Conservation (phyloP, 1,140 invertebrate species). For the Meteorus sp. region DNA sequence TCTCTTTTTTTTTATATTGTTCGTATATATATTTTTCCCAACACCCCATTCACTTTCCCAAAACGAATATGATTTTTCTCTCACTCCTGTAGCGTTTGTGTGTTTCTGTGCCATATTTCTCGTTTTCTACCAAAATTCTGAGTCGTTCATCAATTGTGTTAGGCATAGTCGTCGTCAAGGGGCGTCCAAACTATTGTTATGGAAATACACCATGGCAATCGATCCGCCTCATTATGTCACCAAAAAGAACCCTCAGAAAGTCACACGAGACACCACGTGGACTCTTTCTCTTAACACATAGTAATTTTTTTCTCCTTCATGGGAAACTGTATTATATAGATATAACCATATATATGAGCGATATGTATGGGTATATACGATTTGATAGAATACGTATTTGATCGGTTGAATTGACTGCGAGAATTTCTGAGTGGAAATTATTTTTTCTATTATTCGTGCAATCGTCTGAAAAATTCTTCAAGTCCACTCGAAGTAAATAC, state of each 20-base stretch:
- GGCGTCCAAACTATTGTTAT: conserved; percentile 51
- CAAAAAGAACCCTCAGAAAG: conserved; percentile 39
- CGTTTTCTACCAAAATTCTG: conserved; percentile 54
- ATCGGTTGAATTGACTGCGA: too few species aligned
- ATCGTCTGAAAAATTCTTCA: too few species aligned
- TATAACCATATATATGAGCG: too few species aligned
- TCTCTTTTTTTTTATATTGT: too few species aligned
- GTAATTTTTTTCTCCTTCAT: conserved; percentile 47
- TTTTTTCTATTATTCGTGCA: too few species aligned
- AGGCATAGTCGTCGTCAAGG: conserved; percentile 35
- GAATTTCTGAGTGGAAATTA: too few species aligned
- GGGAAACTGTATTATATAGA: conserved; percentile 34
- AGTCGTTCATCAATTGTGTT: conserved; percentile 54
- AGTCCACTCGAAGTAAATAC: too few species aligned
- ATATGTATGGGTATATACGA: too few species aligned
- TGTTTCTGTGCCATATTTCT: conserved; percentile 37
- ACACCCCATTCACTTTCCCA: conserved; percentile 14
- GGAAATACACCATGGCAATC: conserved; percentile 51
- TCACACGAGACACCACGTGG: conserved; percentile 37
- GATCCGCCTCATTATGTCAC: conserved; percentile 55
- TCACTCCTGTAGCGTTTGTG: too few species aligned
- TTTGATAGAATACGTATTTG: too few species aligned
- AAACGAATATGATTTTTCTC: conserved; percentile 22
- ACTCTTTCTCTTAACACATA: too few species aligned
- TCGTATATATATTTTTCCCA: conserved; percentile 9